Percentiles rank a stretch among this genome's conserved stretches.
phyloP scores from a whole-genome alignment of 1,140 invertebrate genomes.

The Acromyrmex charruanus region DNA sequence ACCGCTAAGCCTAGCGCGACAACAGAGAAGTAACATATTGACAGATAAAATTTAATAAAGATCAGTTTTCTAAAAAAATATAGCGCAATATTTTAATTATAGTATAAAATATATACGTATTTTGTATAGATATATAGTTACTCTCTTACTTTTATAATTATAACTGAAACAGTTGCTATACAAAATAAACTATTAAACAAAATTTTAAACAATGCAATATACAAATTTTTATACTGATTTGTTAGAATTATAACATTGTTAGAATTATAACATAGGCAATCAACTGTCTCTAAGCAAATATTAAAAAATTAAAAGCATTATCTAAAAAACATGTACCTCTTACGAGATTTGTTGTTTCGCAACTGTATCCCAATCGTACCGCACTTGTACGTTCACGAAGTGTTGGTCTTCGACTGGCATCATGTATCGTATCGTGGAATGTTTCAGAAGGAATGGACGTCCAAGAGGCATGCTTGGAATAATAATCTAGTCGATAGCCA shows the following conservation, averaged over 20 bases:
- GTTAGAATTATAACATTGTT: background rate
- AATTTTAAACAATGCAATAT: background rate
- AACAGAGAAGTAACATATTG: conserved; percentile 10
- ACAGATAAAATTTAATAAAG: conserved; percentile 12
- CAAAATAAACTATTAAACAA: background rate
- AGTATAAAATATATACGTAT: background rate
- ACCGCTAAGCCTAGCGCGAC: conserved; percentile 44
- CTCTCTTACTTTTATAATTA: background rate
- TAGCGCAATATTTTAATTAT: background rate
- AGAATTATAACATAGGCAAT: background rate
- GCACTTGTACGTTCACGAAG: conserved; percentile 80
- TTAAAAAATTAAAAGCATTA: background rate
- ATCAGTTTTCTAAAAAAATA: background rate
- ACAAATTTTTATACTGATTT: background rate
- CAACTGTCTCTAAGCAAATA: background rate
- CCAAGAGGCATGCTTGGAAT: conserved; percentile 84
- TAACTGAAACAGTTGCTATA: background rate
- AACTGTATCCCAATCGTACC: conserved; percentile 47
- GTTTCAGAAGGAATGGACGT: conserved; percentile 84
- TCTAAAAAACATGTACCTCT: conserved; percentile 16
- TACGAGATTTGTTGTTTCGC: conserved; percentile 49
- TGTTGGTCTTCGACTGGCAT: conserved; percentile 80
- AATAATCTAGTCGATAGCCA: conserved; percentile 74
- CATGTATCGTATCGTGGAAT: conserved; percentile 82
- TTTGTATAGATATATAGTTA: background rate